Evolutionary conservation across 2,113 vertebrate genomes (phyloP).

Genomic region (Megatriorchis doriae): DNA sequence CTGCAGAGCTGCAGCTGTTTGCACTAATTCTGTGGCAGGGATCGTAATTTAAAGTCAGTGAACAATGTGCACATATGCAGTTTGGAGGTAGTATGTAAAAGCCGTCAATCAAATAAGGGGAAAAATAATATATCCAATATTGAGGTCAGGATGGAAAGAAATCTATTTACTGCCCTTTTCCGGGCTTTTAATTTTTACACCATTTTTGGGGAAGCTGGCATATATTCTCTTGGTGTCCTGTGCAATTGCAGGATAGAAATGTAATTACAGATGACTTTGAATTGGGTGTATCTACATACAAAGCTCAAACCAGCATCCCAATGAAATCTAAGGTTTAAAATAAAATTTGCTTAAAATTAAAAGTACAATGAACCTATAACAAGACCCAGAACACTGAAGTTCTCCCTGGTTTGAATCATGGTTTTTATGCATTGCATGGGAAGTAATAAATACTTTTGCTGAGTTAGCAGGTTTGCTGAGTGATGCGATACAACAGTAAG

Average conservation of each 20-base stretch:
- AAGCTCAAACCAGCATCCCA: not conserved
- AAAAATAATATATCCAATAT: not conserved
- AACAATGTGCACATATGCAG: accelerated
- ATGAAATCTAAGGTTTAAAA: too few species aligned
- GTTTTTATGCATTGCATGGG: too few species aligned
- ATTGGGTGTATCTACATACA: not conserved
- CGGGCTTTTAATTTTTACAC: not conserved
- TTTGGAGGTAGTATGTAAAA: not conserved
- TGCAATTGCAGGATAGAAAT: not conserved
- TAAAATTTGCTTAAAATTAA: not conserved
- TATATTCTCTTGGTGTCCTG: too few species aligned
- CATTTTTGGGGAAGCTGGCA: accelerated
- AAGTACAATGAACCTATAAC: too few species aligned
- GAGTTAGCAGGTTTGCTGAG: too few species aligned
- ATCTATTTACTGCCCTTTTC: accelerated
- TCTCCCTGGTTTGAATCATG: too few species aligned
- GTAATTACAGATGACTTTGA: not conserved
- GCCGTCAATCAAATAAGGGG: not conserved
- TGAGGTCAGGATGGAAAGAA: not conserved
- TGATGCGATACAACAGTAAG: too few species aligned
- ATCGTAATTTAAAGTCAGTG: not conserved
- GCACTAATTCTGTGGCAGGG: not conserved
- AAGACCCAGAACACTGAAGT: too few species aligned
- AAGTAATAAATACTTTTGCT: too few species aligned
- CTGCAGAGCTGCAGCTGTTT: not conserved